phyloP scores from a whole-genome alignment of 2,888 invertebrate species.

The Leucophora obtusa region DNA sequence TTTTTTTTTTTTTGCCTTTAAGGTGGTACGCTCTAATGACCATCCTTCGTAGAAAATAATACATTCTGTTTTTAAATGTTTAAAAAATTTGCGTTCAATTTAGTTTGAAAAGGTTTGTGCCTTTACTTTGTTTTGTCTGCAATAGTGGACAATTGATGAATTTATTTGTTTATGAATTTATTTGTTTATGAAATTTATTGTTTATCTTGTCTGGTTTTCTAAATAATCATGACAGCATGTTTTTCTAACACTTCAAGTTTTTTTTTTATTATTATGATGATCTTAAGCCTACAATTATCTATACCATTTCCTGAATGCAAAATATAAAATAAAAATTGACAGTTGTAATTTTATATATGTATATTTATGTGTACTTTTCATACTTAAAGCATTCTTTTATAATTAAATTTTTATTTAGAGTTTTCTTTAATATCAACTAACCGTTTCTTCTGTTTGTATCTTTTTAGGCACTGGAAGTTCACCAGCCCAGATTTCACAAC shows the following conservation, averaged over 20 bases:
- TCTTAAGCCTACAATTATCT: neutral
- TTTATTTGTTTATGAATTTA: neutral
- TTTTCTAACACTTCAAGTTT: neutral
- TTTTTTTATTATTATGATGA: neutral
- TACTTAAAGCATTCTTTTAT: no score
- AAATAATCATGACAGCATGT: neutral
- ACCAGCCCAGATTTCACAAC: conserved; percentile 79
- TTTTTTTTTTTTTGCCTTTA: no score
- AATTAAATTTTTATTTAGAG: neutral
- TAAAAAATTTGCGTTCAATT: neutral
- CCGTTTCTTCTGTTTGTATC: neutral
- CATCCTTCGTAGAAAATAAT: neutral
- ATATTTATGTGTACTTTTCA: no score
- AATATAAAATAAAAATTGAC: neutral
- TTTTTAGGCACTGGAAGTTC: conserved; percentile 79
- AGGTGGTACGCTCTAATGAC: no score
- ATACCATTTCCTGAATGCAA: neutral
- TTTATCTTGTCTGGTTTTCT: neutral
- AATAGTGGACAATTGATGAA: neutral
- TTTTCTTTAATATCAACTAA: neutral
- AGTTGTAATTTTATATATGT: neutral
- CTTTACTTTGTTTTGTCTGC: neutral
- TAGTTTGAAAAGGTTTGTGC: neutral
- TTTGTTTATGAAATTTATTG: neutral
- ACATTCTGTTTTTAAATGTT: neutral